A percentile compares a stretch with the other conserved stretches of the same genome.
phyloP scores from a whole-genome alignment of 1,140 invertebrate genomes.

The Elysia chlorotica region DNA sequence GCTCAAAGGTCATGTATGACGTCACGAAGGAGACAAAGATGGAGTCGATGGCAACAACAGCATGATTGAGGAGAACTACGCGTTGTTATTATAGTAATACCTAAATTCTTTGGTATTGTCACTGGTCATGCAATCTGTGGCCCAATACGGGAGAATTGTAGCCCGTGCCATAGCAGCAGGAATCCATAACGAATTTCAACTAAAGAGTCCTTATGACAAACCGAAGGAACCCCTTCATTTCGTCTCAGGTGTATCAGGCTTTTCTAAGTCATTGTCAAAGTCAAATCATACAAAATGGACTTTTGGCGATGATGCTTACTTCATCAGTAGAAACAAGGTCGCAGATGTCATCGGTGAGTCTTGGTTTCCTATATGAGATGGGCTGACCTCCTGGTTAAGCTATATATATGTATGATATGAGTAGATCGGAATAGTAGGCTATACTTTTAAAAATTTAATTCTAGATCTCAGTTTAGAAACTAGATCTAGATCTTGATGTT shows the following conservation, averaged over 20 bases:
- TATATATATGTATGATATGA: no score
- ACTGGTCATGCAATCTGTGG: slow-evolving; percentile 51
- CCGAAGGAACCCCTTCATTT: slow-evolving; percentile 49
- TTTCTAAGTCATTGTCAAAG: slow-evolving; percentile 60
- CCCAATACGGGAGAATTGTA: slow-evolving; percentile 45
- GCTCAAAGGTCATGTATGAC: slow-evolving; percentile 35
- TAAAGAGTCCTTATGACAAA: slow-evolving; percentile 33
- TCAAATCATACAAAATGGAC: slow-evolving; percentile 78
- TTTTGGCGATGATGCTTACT: slow-evolving; percentile 97
- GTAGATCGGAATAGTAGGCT: no score
- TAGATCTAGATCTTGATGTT: no score
- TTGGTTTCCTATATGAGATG: neutral
- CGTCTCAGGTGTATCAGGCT: slow-evolving; percentile 55
- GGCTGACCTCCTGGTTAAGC: no score
- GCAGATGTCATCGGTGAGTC: slow-evolving; percentile 89
- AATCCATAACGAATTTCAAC: slow-evolving; percentile 53
- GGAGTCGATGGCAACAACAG: no score
- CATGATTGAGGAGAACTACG: no score
- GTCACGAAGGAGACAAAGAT: slow-evolving; percentile 47
- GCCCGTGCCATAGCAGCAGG: slow-evolving; percentile 51
- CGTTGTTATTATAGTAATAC: no score
- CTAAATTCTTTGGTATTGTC: no score
- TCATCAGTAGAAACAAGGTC: slow-evolving; percentile 81
- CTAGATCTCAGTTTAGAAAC: no score
- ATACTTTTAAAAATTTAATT: no score